Evolutionary conservation across 2,797 vertebrate species (phyloP), one percentile per base, ranked within the genome.

Genomic region (Catamblyrhynchus diadema): DNA sequence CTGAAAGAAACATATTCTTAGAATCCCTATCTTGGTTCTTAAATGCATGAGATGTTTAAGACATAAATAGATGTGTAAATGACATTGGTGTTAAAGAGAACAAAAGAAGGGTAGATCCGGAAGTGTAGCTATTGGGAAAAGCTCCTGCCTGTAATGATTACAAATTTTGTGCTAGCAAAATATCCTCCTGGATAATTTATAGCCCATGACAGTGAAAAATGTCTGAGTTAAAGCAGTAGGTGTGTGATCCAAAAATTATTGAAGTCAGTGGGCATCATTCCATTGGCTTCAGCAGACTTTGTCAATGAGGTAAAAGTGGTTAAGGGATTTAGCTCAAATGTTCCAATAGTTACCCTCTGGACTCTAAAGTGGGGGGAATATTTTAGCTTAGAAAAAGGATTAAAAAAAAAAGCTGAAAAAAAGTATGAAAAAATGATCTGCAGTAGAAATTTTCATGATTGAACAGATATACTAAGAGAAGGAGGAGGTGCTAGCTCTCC

Each of bases 241-340:
- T 53, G 12, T 30, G 27, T 67, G 78, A 85, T 82, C 64, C 87
- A 92, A 86, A 88, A 67, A 73, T 65, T 83, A 85, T 64, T 90
- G 61, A 87, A 92, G 59, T 73, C 83, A 89, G 50, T 2, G 10
- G 79, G 54, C 71, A 77, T 72, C 61, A 85, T 87, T 94, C 93
- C 93, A 87, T 87, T 79, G 71, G 71, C 51, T 93, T 89, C 86
- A 89, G 44, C 65, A 89, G 60, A 39, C 12, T 93, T 95, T 80
- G 37, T 67, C 80, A 81, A 35, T 77, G 39, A 93, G 48, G 64
- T 75, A 88, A 86, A 95, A 96, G 57, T 25, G 23, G 59, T 89
- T 91, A 74, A 90, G 20, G 28, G 45, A 67, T 91, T 94, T 91
- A 90, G 47, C 33, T 91, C 45, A 92, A 85, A 93, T 77, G 54